Base-by-base conservation (phyloP, 1,140 invertebrate species). In the Drosophila arizonae region DNA sequence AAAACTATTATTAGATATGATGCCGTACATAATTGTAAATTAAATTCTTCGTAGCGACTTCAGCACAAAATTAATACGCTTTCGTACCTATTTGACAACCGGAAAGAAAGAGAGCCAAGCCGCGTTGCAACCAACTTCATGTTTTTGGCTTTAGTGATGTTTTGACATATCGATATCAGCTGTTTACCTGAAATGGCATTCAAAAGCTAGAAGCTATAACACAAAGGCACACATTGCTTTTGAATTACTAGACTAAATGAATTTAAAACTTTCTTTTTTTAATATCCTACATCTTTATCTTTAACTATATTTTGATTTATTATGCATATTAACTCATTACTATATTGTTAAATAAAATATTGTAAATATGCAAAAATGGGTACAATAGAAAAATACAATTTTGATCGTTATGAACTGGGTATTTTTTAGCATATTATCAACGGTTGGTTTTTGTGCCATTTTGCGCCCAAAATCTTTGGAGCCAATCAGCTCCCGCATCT, bases 11-110 rank as follows among this genome's bases (percentile, higher is more conserved):
- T 79, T 66, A 76, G n/a, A 17, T 17, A 26, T 58, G 90, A 91
- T 91, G 75, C 9, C 45, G 3, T 8, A 45, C 51, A 80, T 76
- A 68, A 65, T 65, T 55, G 9, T n/a, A 52, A 76, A 79, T 82
- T 79, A 62, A 63, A 54, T 56, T 76, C 30, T n/a, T 9, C 33
- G 64, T 65, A 9, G 52, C 57, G 46, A 46, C 48, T 52, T 77
- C 68, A 13, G 66, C 50, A 33, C 43, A 72, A 84, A 74, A 57
- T 73, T 68, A 51, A 43, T 48, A 48, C 60, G 61, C 72, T 64
- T 76, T 72, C 85, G 74, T 86, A 91, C 90, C 90, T 90, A 81
- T 89, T 88, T 89, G 90, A 91, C 89, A 91, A 91, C 90, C 90
- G 90, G 90, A 91, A 91, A 91, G 89, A 90, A 91, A 91, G 90